A percentile compares a stretch with the other conserved stretches of the same genome.
Conservation (phyloP, 2,888 invertebrate genomes). For the Nipponacmea schrenckii region DNA sequence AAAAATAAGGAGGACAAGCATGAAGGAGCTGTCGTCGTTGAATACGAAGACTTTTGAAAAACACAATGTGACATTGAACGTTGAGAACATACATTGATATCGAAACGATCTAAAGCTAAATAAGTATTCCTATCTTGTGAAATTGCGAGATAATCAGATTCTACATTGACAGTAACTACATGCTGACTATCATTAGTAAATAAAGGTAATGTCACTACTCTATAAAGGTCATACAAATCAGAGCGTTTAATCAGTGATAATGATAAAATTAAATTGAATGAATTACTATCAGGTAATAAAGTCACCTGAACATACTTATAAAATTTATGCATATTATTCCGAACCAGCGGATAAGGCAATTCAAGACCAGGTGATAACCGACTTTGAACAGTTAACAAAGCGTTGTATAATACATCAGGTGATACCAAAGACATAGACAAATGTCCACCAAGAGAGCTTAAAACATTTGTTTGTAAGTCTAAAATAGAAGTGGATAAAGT, state of each 20-base stretch:
- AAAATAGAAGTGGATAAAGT: too few species aligned
- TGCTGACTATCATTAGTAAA: not conserved
- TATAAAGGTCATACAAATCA: not conserved
- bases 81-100: not conserved
- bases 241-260: not conserved
- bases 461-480: too few species aligned
- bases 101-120: not conserved
- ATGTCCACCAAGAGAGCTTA: not conserved
- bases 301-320: not conserved
- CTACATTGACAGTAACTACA: not conserved
- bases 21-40: not conserved
- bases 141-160: not conserved
- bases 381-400: not conserved
- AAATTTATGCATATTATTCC: not conserved
- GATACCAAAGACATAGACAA: not conserved
- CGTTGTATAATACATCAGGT: not conserved
- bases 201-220: not conserved
- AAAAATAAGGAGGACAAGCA: not conserved
- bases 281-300: not conserved
- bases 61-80: not conserved
- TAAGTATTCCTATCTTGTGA: slow-evolving; percentile 2
- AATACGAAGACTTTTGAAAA: not conserved
- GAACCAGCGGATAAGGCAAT: not conserved
- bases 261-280: not conserved
- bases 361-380: not conserved